Evolutionary conservation across 1,140 invertebrate genomes (phyloP).

Genomic region (Drosophila takahashii): DNA sequence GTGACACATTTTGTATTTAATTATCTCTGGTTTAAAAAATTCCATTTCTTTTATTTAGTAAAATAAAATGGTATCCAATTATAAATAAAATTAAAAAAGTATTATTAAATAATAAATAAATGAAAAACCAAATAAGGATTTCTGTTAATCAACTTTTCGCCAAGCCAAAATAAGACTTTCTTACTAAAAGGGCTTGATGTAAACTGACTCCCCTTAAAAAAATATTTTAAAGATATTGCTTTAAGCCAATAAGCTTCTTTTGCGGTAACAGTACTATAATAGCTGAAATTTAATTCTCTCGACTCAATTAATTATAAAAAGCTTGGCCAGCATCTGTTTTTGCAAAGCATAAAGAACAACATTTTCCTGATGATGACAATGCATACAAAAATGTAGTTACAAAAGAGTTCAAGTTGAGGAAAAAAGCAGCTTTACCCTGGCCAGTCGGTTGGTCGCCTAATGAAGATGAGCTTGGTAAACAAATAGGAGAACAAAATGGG

Average conservation of each 20-base stretch:
- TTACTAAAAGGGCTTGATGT: too few relatives aligned
- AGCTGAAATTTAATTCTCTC: constrained; percentile 3
- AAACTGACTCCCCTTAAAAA: too few relatives aligned
- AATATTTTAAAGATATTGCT: too few relatives aligned
- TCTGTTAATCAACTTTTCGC: too few relatives aligned
- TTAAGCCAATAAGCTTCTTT: background rate
- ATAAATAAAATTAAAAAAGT: background rate
- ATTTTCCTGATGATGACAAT: constrained; percentile 38
- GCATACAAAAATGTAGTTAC: constrained; percentile 28
- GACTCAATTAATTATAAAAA: constrained; percentile 38
- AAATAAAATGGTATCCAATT: too few relatives aligned
- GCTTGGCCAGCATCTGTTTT: constrained; percentile 10
- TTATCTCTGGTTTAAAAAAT: background rate
- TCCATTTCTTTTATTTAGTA: too few relatives aligned
- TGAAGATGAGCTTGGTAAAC: constrained; percentile 52
- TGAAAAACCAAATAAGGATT: too few relatives aligned
- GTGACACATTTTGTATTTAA: background rate
- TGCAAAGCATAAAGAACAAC: constrained; percentile 9
- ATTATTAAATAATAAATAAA: background rate
- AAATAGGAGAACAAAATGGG: constrained; percentile 15
- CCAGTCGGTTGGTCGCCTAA: constrained; percentile 51
- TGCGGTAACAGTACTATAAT: too few relatives aligned
- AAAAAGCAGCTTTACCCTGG: constrained; percentile 39
- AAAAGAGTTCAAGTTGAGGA: constrained; percentile 48
- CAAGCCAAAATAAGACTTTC: too few relatives aligned